A percentile compares a stretch with the other conserved stretches of the same genome.
These are phyloP conservation scores for Zoanthus sansibaricus DNA, from an alignment of 92 coral and sea anemone species.

Conservation along the genomic window DNA sequence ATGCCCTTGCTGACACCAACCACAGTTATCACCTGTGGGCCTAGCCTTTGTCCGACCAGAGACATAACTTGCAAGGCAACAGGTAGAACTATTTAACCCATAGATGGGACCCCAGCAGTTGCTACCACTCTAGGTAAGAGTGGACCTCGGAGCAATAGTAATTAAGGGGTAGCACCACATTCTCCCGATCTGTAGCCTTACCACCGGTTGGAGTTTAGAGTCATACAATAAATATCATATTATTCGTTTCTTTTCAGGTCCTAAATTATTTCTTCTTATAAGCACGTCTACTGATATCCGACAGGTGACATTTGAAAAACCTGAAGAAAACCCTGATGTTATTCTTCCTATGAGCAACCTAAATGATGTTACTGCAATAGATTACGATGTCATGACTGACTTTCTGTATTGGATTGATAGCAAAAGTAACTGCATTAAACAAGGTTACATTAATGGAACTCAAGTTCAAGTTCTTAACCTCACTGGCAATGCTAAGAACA, in stretches of 20 bases:
- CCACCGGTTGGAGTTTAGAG: no score
- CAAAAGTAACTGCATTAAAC: slow-evolving; percentile 49
- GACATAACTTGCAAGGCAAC: no score
- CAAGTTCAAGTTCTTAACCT: slow-evolving; percentile 35
- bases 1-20: no score
- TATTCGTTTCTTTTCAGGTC: slow-evolving; percentile 59
- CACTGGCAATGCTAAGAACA: slow-evolving; percentile 16
- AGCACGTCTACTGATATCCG: slow-evolving; percentile 77
- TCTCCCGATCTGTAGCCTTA: no score
- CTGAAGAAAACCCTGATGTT: slow-evolving; percentile 82
- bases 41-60: no score
- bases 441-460: slow-evolving; percentile 82
- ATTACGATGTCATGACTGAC: slow-evolving; percentile 83
- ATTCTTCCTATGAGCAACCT: slow-evolving; percentile 72
- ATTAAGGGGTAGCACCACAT: no score
- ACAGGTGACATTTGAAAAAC: slow-evolving; percentile 76
- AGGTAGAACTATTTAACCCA: no score
- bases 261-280: slow-evolving; percentile 82
- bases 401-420: slow-evolving; percentile 90
- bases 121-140: no score
- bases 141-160: no score
- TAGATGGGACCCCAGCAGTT: no score
- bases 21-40: no score
- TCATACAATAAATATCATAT: no score
- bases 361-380: slow-evolving; percentile 74